Base-by-base conservation (phyloP, 2,113 vertebrate genomes). In the Lontra canadensis region DNA sequence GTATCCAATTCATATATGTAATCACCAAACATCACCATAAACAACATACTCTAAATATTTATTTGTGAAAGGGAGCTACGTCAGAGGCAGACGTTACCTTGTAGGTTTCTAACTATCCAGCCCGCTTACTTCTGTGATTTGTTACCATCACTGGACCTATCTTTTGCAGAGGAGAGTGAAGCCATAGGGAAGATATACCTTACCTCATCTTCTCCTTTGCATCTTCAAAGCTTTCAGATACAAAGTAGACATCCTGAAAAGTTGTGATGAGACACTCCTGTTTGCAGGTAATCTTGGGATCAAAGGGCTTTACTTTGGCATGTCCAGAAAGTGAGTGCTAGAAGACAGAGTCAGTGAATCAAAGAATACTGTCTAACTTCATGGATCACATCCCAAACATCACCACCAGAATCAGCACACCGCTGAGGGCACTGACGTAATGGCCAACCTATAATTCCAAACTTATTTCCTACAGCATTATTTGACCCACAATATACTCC, bases 201-300 rank as follows among this genome's bases (percentile, higher is more conserved):
- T 98, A 99, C 99, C 99, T 99, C 99, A 99, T 99, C 97, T 99
- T 99, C 95, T 99, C 99, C 98, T 99, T 99, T 98, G 99, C 99
- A 94, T 99, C 99, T 98, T 99, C 99, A 98, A 99, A 99, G 97
- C 99, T 99, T 98, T 99, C 99, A 80, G 99, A 99, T 97, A 99
- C 99, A 98, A 99, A 99, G 96, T 99, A 99, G 89, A 99, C 99
- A 90, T 99, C 99, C 97, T 99, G 99, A 98, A 99, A 99, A 79
- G 99, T 99, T 96, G 99, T 99, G 97, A 99, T 99, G 98, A 99
- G 99, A 98, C 99, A 99, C 98, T 99, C 99, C 98, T 99, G 99
- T 94, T 99, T 99, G 98, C 99, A 99, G 97, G 99, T 99, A 80
- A 99, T 98, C 97, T 99, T 99, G 79, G 99, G 99, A 96, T 99